Percentiles rank a stretch among this genome's conserved stretches.
phyloP scores from a whole-genome alignment of 2,113 vertebrate genomes.

The Phalacrocorax carbo region DNA sequence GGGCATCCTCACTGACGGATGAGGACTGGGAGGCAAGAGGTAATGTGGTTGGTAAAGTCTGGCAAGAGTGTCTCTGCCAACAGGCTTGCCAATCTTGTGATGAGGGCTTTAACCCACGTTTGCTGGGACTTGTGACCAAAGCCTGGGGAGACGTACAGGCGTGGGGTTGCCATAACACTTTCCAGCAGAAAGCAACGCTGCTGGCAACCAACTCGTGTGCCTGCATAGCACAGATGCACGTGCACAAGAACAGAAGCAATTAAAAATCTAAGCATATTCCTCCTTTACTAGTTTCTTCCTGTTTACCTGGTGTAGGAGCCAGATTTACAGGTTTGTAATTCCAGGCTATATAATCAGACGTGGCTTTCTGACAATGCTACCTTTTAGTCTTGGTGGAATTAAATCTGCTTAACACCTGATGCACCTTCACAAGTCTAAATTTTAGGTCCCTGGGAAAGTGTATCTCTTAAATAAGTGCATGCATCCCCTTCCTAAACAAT shows the following conservation, averaged over 20 bases:
- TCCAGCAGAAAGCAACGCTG: neutral
- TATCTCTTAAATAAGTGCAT: neutral
- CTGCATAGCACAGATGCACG: neutral
- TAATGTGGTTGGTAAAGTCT: neutral
- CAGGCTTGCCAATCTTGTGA: neutral
- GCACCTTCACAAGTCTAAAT: neutral
- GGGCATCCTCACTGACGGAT: neutral
- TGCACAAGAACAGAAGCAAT: neutral
- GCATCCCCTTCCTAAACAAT: neutral
- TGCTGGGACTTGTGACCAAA: neutral
- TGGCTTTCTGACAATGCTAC: neutral
- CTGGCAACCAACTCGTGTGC: neutral
- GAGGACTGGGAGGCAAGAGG: neutral
- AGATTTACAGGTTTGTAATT: neutral
- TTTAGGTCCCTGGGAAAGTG: neutral
- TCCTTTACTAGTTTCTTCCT: neutral
- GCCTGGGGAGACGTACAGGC: neutral
- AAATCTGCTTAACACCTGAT: neutral
- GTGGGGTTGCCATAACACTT: neutral
- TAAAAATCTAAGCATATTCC: neutral
- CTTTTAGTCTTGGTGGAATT: neutral
- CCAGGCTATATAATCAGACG: neutral
- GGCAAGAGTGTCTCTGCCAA: neutral
- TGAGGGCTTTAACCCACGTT: accelerated
- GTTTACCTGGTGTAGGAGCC: neutral